Evolutionary conservation across 92 coral and sea anemone species (phyloP).

Genomic region (Meandrina meandrites): DNA sequence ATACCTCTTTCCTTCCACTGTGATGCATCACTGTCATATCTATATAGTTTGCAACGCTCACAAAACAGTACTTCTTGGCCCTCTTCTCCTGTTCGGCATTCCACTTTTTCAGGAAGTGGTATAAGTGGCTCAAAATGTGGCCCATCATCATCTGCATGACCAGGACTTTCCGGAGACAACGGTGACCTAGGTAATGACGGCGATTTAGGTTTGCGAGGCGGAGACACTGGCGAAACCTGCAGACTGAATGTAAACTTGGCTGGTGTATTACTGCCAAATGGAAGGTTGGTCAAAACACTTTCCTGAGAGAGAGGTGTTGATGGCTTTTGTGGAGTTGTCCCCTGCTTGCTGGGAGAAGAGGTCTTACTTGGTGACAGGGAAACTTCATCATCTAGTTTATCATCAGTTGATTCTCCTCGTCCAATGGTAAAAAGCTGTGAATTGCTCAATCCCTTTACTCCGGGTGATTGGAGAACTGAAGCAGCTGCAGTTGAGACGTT

Average conservation of each 20-base stretch:
- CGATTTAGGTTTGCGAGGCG: constrained; percentile 18
- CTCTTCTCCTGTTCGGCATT: constrained; percentile 90
- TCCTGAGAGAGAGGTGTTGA: constrained; percentile 7
- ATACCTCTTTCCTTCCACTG: constrained; percentile 99
- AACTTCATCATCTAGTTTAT: constrained; percentile 49
- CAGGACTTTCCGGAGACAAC: constrained; percentile 60
- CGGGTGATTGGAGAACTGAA: constrained; percentile 11
- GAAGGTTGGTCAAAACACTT: constrained; percentile 37
- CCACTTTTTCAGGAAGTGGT: constrained; percentile 83
- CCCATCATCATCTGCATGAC: constrained; percentile 78
- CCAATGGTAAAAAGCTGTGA: constrained; percentile 76
- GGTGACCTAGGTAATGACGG: constrained; percentile 57
- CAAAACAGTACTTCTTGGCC: constrained; percentile 73
- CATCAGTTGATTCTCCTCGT: constrained; percentile 55
- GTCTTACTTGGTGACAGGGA: constrained; percentile 56
- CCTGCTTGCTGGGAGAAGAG: constrained; percentile 57
- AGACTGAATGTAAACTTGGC: constrained; percentile 69
- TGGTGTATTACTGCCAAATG: constrained; percentile 65
- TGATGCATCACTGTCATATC: constrained; percentile 70
- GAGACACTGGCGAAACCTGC: constrained; percentile 49
- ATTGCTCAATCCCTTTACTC: background rate
- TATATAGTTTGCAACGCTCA: constrained; percentile 86
- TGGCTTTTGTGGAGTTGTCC: constrained; percentile 19
- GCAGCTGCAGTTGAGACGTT: background rate
- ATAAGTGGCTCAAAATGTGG: constrained; percentile 93